Conservation (phyloP, 1,140 invertebrate species). For the Neodiprion fabricii region DNA sequence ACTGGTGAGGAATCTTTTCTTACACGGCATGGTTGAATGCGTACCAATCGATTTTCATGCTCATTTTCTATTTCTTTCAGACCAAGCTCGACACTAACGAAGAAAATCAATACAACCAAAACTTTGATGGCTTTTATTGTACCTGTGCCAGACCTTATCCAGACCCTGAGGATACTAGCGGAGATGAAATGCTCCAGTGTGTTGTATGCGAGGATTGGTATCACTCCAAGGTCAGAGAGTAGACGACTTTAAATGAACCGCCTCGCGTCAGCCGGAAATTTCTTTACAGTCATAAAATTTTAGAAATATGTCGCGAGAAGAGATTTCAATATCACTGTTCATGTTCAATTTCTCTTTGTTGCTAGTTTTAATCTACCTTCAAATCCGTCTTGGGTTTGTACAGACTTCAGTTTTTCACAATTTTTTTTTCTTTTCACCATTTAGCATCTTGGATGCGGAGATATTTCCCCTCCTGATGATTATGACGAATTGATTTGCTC, state of each 20-base stretch:
- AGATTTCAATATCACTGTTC: constrained; percentile 12
- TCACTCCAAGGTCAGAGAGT: constrained; percentile 71
- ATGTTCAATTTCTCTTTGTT: constrained; percentile 9
- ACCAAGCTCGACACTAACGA: constrained; percentile 72
- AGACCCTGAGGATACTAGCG: constrained; percentile 79
- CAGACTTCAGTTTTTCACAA: constrained; percentile 12
- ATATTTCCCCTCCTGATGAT: constrained; percentile 65
- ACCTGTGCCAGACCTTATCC: constrained; percentile 94
- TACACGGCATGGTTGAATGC: neutral
- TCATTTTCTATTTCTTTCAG: constrained; percentile 38
- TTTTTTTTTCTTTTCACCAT: constrained; percentile 18
- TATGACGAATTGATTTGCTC: constrained; percentile 84
- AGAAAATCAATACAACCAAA: constrained; percentile 91
- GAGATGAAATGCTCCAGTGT: constrained; percentile 97
- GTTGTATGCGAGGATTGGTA: constrained; percentile 98
- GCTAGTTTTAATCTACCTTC: too few species aligned
- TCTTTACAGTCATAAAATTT: too few species aligned
- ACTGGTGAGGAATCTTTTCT: constrained; percentile 58
- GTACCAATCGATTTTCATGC: neutral
- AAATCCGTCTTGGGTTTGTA: too few species aligned
- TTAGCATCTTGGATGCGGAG: constrained; percentile 73
- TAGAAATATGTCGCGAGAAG: too few species aligned
- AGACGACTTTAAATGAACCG: neutral
- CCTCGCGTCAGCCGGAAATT: too few species aligned
- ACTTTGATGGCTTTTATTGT: constrained; percentile 94